Evolutionary conservation across 1,140 invertebrate species (phyloP).

Genomic region (Palaemon carinicauda): DNA sequence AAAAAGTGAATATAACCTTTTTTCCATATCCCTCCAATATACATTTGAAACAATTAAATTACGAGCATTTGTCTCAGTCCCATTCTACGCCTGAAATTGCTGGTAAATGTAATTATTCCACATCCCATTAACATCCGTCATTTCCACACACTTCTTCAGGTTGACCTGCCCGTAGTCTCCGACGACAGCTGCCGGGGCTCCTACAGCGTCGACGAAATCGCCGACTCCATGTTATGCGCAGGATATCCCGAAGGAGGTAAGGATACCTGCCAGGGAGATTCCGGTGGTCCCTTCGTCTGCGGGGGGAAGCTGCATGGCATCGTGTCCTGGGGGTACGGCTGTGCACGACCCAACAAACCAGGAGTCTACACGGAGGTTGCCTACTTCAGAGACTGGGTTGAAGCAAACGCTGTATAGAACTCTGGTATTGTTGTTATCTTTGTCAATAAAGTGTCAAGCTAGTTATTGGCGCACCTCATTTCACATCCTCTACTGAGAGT

Average conservation of each 20-base stretch:
- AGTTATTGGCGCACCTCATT: too few species aligned
- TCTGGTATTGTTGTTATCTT: too few species aligned
- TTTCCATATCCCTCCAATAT: too few species aligned
- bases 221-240: constrained; percentile 23
- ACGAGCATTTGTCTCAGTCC: too few species aligned
- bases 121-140: not conserved
- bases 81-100: too few species aligned
- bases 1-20: too few species aligned
- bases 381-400: not conserved
- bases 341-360: not conserved
- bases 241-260: not conserved
- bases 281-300: constrained; percentile 10
- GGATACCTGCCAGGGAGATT: constrained; percentile 14
- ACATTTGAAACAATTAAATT: too few species aligned
- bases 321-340: constrained; percentile 17
- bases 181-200: not conserved
- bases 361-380: constrained; percentile 21
- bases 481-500: too few species aligned
- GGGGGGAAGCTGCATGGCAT: not conserved
- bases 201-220: constrained; percentile 4
- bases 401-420: not conserved
- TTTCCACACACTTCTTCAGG: not conserved
- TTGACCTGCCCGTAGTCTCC: not conserved
- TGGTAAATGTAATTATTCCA: too few species aligned
- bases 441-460: too few species aligned